Evolutionary conservation across 1,140 invertebrate genomes (phyloP), one percentile per base, ranked within the genome.

Genomic region (Caenorhabditis latens): DNA sequence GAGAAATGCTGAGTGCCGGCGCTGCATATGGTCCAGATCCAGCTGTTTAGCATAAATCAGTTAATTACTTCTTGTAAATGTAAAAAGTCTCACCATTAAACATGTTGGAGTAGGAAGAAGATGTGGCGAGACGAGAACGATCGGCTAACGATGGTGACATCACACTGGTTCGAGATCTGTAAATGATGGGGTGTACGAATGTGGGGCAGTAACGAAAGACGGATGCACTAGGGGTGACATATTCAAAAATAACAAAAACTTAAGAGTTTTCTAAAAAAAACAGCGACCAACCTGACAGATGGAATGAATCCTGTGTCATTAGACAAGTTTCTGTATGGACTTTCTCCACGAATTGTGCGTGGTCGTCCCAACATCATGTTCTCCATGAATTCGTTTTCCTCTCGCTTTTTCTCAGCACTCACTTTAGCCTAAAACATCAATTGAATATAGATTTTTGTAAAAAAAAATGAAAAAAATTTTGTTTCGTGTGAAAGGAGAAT

Each of bases 371-470:
- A 85, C 53, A 89, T 86, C 55, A 88, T 88, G 19, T 75, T 75
- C 21, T 91, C 87, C 63, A 91, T 86, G 48, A 91, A 90, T 40
- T 92, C 91, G 65, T 89, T 89, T 42, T 92, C 79, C 83, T 92
- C 90, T 75, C 88, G 87, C 21, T 90, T 89, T 55, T 89, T 61
- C 79, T 92, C 91, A 6, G 86, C 91, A 9, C 91, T 89, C 46
- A 89, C 46, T 87, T 90, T 90, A 14, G 90, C 91, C 90, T 91
- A 82, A 79, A 90, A 21, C 3, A 1, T 32, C 8, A 63, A 63
- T 11, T 32, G 9, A 32, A 58, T 16, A 48, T 9, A 61, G 42
- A 48, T 58, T 19, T 19, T 19, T 19, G 16, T 24, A 48, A 85
- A 21, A 40, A 14, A 4, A 71, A 50, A 65, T 5, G 48, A 32